Conservation (phyloP, 2,113 vertebrate genomes). For the Burhinus oedicnemus region DNA sequence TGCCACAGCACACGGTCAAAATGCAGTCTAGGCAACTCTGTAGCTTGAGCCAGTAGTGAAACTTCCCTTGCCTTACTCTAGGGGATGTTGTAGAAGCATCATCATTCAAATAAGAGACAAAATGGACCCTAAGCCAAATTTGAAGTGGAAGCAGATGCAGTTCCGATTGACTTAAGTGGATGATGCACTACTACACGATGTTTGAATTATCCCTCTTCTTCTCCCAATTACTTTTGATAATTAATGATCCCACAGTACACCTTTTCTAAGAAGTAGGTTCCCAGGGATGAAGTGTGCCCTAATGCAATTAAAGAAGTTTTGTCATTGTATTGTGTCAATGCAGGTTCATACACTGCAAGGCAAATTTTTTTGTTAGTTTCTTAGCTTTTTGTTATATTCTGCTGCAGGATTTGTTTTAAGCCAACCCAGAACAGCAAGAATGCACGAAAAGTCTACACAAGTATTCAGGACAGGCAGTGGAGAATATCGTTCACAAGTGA, state of each 20-base stretch:
- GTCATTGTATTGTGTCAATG: neutral
- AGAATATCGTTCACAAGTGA: neutral
- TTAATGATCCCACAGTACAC: slow-evolving; percentile 56
- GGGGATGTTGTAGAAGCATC: slow-evolving; percentile 19
- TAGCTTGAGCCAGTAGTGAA: neutral
- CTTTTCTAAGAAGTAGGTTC: slow-evolving; percentile 50
- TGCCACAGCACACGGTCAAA: neutral
- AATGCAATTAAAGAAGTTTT: slow-evolving; percentile 39
- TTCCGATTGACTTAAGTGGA: slow-evolving; percentile 61
- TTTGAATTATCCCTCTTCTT: slow-evolving; percentile 57
- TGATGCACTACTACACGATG: slow-evolving; percentile 8
- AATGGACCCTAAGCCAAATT: slow-evolving; percentile 50
- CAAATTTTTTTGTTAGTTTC: neutral
- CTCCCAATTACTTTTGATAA: slow-evolving; percentile 50
- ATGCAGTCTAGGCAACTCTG: neutral
- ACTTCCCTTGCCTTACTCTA: neutral
- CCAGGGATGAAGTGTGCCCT: neutral
- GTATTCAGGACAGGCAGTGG: neutral
- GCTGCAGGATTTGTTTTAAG: neutral
- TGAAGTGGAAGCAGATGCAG: slow-evolving; percentile 67
- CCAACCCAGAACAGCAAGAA: neutral
- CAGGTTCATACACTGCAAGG: neutral
- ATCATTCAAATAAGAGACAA: neutral
- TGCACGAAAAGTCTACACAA: neutral
- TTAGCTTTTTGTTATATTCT: neutral